Base-by-base conservation (phyloP, 1,140 invertebrate genomes). In the Zaprionus camerounensis region DNA sequence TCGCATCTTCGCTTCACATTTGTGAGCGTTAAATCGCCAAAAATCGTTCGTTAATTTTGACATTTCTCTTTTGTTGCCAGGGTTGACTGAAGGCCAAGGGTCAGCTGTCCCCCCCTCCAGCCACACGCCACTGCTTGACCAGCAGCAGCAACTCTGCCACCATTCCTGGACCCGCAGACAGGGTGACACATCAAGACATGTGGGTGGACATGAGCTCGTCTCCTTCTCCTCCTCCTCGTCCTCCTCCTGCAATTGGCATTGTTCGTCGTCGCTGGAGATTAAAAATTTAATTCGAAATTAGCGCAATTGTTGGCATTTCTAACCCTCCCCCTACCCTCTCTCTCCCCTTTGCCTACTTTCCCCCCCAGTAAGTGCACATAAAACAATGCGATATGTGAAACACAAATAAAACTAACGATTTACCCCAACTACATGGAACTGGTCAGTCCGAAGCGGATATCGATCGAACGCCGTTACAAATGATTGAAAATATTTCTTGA, bases 221-320 rank as follows among this genome's bases (percentile, higher is more conserved):
- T 15, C 38, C 38, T 41, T 5, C 15, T 7, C 38, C 15, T n/a
- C 38, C 38, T n/a, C 15, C 41, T 7, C 41, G n/a, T n/a, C n/a
- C 11, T 22, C 20, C 17, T 17, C 17, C 20, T 51, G 73, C 73
- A 71, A 17, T 58, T 31, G 41, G 55, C 26, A 83, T 85, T 80
- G 77, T 79, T 66, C 77, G 31, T 61, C n/a, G 41, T 68, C 28
- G 70, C 62, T 70, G 41, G 67, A 85, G 85, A 88, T 90, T 90
- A 90, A 90, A 90, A 90, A 90, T 90, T 90, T 90, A 90, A 80
- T 90, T 90, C 86, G 85, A 90, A 90, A 90, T 90, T 90, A 90
- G 85, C 76, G 81, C 85, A 90, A 90, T 90, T 90, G 85, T 90
- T 90, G 79, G 81, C 64, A 78, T 90, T 88, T 85, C 83, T 87